Conservation (phyloP, 2,888 invertebrate genomes). For the Anagyrus pseudococci region DNA sequence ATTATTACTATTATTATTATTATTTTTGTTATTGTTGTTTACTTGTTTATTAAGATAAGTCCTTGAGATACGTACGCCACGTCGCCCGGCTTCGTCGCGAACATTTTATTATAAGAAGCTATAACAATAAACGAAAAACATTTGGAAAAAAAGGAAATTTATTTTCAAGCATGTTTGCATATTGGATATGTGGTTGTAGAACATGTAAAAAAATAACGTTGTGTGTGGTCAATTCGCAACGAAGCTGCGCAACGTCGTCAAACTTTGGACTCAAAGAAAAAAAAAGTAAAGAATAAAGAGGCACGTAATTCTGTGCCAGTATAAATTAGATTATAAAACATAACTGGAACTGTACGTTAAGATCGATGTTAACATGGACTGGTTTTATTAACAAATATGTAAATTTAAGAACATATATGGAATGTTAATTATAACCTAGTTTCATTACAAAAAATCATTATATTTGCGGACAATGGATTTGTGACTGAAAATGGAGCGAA, state of each 20-base stretch:
- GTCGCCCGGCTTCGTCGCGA: slow-evolving; percentile 54
- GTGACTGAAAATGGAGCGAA: no score
- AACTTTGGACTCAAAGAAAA: slow-evolving; percentile 45
- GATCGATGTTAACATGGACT: not conserved
- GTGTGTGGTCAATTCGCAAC: slow-evolving; percentile 37
- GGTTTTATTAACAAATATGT: not conserved
- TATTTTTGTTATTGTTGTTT: slow-evolving; percentile 56
- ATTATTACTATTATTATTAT: slow-evolving; percentile 28
- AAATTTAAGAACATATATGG: not conserved
- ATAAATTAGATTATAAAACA: slow-evolving; percentile 8
- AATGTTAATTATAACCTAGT: not conserved
- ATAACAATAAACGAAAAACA: not conserved
- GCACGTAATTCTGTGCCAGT: slow-evolving; percentile 1
- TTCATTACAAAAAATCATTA: no score
- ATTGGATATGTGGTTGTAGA: no score
- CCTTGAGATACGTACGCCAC: slow-evolving; percentile 43
- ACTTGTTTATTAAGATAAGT: slow-evolving; percentile 55
- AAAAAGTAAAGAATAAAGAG: slow-evolving; percentile 35
- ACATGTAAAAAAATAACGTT: no score
- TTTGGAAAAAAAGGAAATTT: no score
- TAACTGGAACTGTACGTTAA: not conserved
- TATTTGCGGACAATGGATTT: no score
- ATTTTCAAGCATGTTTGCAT: no score
- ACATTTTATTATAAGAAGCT: slow-evolving; percentile 3
- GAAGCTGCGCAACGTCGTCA: slow-evolving; percentile 55